Percentiles rank a stretch among this genome's conserved stretches.
phyloP scores from a whole-genome alignment of 2,113 vertebrate genomes.

The Otis tarda region DNA sequence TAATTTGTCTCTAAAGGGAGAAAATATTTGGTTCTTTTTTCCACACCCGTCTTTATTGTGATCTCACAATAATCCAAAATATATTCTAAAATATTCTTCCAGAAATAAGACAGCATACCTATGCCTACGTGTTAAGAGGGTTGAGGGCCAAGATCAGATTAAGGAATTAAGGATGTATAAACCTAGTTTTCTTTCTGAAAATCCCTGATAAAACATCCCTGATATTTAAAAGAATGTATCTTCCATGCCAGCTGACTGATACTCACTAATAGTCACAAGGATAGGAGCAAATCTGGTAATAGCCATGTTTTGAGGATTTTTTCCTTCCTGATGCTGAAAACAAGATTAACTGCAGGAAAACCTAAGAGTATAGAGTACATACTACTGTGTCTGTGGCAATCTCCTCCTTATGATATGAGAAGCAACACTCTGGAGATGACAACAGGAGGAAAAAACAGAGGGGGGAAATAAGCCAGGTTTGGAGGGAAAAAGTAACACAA shows the following conservation, averaged over 20 bases:
- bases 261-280: background rate
- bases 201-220: background rate
- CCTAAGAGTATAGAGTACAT: background rate
- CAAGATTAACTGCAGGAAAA: background rate
- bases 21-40: background rate
- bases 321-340: conserved; percentile 14
- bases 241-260: background rate
- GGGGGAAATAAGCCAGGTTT: background rate
- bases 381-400: background rate
- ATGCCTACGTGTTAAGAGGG: background rate
- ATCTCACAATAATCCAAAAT: background rate
- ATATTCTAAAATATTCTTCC: background rate
- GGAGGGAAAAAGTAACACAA: background rate
- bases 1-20: background rate
- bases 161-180: background rate
- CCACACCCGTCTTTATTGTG: background rate
- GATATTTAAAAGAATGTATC: background rate
- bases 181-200: background rate
- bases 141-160: background rate
- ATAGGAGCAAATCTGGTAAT: conserved; percentile 25
- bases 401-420: background rate
- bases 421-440: background rate
- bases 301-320: conserved; percentile 12
- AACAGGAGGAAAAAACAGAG: background rate
- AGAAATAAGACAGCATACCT: background rate